Percentiles rank a stretch among this genome's conserved stretches.
These are phyloP conservation scores for Limnothrissa miodon DNA, from an alignment of 2,113 vertebrate genomes.

Conservation along the genomic window DNA sequence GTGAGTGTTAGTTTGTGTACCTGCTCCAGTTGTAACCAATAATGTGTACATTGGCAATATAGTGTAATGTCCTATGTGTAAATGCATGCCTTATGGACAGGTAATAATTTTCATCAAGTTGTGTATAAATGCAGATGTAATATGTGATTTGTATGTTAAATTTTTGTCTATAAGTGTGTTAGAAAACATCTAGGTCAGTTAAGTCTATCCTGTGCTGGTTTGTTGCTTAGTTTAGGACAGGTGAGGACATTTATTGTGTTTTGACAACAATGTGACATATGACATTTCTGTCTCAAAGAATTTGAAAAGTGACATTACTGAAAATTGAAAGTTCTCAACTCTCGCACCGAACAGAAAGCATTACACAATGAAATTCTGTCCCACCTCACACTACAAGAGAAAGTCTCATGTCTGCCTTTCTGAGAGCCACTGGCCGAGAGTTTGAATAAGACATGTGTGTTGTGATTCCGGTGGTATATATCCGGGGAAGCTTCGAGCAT, in stretches of 20 bases:
- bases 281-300: not conserved
- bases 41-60: not conserved
- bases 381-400: not conserved
- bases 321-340: slow-evolving; percentile 15
- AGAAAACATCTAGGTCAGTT: not conserved
- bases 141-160: not conserved
- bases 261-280: not conserved
- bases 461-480: not conserved
- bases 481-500: not conserved
- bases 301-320: slow-evolving; percentile 8
- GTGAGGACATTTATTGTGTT: not conserved
- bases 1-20: not conserved
- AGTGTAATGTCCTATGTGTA: not conserved
- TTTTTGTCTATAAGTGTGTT: not conserved
- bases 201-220: not conserved
- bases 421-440: slow-evolving; percentile 1
- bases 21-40: not conserved
- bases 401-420: slow-evolving; percentile 4
- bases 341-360: not conserved
- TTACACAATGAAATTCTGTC: slow-evolving; percentile 5
- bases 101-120: not conserved
- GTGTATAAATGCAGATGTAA: not conserved
- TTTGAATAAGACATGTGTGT: not conserved
- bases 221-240: not conserved
- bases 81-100: not conserved